These are phyloP conservation scores for Chaetops frenatus DNA, from an alignment of 2,113 vertebrate species.

Conservation along the genomic window DNA sequence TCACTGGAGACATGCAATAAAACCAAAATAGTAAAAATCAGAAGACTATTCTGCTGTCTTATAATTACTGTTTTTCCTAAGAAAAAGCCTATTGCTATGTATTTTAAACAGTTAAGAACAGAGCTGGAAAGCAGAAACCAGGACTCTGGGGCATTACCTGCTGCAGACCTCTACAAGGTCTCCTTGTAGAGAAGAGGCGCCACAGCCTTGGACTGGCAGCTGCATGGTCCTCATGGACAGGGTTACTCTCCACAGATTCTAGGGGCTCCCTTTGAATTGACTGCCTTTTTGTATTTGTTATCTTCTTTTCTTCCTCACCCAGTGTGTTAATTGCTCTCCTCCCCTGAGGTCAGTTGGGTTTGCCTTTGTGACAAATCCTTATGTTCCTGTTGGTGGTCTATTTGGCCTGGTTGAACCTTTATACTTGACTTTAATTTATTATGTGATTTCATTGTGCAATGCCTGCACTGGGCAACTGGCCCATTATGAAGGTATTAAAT, in stretches of 20 bases:
- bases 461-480: background rate
- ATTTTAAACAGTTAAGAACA: background rate
- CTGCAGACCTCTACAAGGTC: background rate
- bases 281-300: background rate
- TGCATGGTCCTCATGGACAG: background rate
- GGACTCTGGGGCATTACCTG: background rate
- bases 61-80: background rate
- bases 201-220: background rate
- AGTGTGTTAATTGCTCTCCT: conserved; percentile 11
- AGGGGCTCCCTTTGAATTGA: background rate
- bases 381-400: conserved; percentile 26
- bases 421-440: conserved; percentile 3
- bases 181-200: background rate
- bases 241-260: background rate
- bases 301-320: conserved; percentile 1
- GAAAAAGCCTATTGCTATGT: background rate
- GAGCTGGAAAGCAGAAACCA: background rate
- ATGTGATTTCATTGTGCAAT: background rate
- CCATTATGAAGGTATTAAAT: background rate
- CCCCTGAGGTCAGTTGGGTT: background rate
- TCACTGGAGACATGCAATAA: background rate
- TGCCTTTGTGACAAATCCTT: conserved; percentile 39
- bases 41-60: background rate
- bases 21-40: background rate
- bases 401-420: conserved; percentile 1